Evolutionary conservation across 2,888 invertebrate species (phyloP).

Genomic region (Pasiphila rectangulata): DNA sequence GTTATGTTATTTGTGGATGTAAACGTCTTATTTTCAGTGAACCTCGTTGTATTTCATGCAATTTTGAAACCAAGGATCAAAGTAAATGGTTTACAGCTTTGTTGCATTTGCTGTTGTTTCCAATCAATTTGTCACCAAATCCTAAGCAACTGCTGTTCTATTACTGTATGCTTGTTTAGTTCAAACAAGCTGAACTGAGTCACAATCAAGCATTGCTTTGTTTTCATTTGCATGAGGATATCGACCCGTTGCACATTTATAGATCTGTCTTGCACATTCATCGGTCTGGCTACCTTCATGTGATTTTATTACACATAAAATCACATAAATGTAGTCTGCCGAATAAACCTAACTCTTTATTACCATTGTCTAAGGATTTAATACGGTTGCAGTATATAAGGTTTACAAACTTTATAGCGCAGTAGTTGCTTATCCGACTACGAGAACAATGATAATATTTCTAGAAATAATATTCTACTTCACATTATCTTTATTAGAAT

Average conservation of each 20-base stretch:
- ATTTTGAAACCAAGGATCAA: too few relatives aligned
- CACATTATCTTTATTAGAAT: too few relatives aligned
- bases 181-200: conserved; percentile 23
- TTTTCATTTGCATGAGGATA: conserved; percentile 28
- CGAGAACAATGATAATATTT: too few relatives aligned
- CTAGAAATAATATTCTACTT: too few relatives aligned
- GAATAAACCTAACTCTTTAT: too few relatives aligned
- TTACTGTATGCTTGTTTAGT: conserved; percentile 12
- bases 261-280: conserved; percentile 11
- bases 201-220: conserved; percentile 29
- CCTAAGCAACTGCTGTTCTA: conserved; percentile 16
- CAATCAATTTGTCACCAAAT: conserved; percentile 13
- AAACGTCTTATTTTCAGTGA: too few relatives aligned
- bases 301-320: too few relatives aligned
- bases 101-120: conserved; percentile 13
- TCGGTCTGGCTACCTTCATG: conserved; percentile 1
- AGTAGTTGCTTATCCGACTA: too few relatives aligned
- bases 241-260: conserved; percentile 23
- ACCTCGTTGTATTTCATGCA: background rate
- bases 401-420: too few relatives aligned
- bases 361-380: too few relatives aligned
- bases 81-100: background rate
- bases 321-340: background rate
- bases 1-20: too few relatives aligned
- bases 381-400: too few relatives aligned